phyloP scores from a whole-genome alignment of 2,888 invertebrate genomes.

The Pherbina coryleti region DNA sequence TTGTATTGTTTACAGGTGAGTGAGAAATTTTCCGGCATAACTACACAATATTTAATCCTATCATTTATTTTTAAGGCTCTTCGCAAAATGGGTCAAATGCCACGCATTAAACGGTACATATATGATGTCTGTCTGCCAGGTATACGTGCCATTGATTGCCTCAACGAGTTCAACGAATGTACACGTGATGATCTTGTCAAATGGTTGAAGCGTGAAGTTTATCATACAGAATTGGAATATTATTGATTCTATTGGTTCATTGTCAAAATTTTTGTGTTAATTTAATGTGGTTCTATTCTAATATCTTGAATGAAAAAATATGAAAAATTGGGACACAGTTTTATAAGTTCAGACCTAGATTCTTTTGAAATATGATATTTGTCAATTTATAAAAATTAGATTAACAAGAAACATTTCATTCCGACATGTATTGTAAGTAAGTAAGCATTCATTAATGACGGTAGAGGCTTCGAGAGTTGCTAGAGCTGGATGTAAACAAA shows the following conservation, averaged over 20 bases:
- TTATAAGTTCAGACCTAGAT: too few species aligned
- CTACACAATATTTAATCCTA: not conserved
- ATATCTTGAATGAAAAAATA: too few species aligned
- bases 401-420: too few species aligned
- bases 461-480: too few species aligned
- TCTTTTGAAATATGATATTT: too few species aligned
- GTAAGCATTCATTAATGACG: too few species aligned
- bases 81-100: conserved; percentile 62
- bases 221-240: conserved; percentile 32
- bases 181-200: conserved; percentile 52
- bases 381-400: too few species aligned
- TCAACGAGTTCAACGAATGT: conserved; percentile 53
- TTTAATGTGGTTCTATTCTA: not conserved
- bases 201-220: conserved; percentile 59
- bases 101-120: conserved; percentile 62
- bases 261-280: not conserved
- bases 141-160: conserved; percentile 51
- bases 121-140: conserved; percentile 55
- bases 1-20: conserved; percentile 59
- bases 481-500: too few species aligned
- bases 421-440: too few species aligned
- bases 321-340: too few species aligned
- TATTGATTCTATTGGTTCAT: too few species aligned
- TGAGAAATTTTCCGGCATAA: not conserved
- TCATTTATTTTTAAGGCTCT: conserved; percentile 51